Percentiles rank a stretch among this genome's conserved stretches.
Conservation (phyloP, 2,113 vertebrate genomes). For the Turnix velox region DNA sequence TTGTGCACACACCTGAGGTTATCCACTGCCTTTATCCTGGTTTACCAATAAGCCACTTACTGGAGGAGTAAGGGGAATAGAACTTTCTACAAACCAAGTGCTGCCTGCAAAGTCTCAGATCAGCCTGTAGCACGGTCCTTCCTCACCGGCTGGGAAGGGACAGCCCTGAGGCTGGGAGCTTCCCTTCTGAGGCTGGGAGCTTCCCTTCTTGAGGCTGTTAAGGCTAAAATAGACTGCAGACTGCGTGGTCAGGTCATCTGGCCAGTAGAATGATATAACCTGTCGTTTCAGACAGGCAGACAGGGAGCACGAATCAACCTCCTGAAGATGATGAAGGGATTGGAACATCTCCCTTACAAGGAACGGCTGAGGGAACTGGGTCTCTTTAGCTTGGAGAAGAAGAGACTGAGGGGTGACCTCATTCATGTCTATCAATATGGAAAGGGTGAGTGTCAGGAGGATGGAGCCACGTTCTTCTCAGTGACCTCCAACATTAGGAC, state of each 20-base stretch:
- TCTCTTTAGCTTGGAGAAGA: too few relatives aligned
- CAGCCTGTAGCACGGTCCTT: neutral
- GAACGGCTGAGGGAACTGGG: too few relatives aligned
- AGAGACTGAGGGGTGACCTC: too few relatives aligned
- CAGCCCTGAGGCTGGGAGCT: neutral
- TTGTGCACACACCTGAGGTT: fast-evolving
- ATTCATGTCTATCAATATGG: too few relatives aligned
- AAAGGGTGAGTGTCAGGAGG: too few relatives aligned
- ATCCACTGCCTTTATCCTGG: neutral
- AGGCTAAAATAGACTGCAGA: neutral
- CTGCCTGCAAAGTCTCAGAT: neutral
- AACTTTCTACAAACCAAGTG: neutral
- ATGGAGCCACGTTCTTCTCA: too few relatives aligned
- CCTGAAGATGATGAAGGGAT: too few relatives aligned
- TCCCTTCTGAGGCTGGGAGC: neutral
- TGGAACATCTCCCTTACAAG: too few relatives aligned
- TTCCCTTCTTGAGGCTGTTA: neutral
- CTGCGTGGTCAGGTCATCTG: neutral
- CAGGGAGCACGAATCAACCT: neutral
- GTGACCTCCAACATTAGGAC: too few relatives aligned
- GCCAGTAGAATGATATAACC: neutral
- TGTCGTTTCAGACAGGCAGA: neutral
- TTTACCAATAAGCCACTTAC: neutral
- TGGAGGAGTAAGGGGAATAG: neutral
- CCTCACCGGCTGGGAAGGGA: neutral